A percentile compares a stretch with the other conserved stretches of the same genome.
These are phyloP conservation scores for Caenorhabditis elegans DNA, from an alignment of 1,140 invertebrate genomes.

Conservation along the genomic window DNA sequence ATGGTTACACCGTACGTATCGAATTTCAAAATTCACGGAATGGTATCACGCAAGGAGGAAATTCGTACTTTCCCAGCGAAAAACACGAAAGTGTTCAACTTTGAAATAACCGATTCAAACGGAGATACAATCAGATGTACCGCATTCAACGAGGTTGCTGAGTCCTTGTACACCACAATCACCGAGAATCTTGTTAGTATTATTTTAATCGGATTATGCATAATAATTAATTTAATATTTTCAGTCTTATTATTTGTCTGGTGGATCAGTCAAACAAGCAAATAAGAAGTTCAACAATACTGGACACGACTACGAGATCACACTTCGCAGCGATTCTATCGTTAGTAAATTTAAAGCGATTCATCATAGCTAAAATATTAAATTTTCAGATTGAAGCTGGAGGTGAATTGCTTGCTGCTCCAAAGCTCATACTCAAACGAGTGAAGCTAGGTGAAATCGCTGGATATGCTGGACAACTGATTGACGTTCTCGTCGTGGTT, in stretches of 20 bases:
- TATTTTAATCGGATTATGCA: conserved; percentile 2
- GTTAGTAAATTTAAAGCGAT: conserved; percentile 68
- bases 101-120: conserved; percentile 87
- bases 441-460: conserved; percentile 35
- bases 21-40: conserved; percentile 77
- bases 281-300: conserved; percentile 84
- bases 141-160: conserved; percentile 84
- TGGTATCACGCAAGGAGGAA: conserved; percentile 80
- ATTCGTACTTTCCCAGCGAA: conserved; percentile 68
- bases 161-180: conserved; percentile 86
- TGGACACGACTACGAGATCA: conserved; percentile 95
- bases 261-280: conserved; percentile 78
- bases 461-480: conserved; percentile 41
- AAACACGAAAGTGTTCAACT: conserved; percentile 77
- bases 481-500: conserved; percentile 86
- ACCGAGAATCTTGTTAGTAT: conserved; percentile 74
- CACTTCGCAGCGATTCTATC: conserved; percentile 79
- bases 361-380: background rate
- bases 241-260: conserved; percentile 83
- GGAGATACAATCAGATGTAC: conserved; percentile 88
- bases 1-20: conserved; percentile 57
- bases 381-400: conserved; percentile 59
- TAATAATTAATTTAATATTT: conserved; percentile 68
- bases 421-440: background rate
- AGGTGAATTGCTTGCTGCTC: conserved; percentile 21